Evolutionary conservation across 2,888 invertebrate species (phyloP), one percentile per base, ranked within the genome.

Genomic region (Carpatolechia fugitivella): DNA sequence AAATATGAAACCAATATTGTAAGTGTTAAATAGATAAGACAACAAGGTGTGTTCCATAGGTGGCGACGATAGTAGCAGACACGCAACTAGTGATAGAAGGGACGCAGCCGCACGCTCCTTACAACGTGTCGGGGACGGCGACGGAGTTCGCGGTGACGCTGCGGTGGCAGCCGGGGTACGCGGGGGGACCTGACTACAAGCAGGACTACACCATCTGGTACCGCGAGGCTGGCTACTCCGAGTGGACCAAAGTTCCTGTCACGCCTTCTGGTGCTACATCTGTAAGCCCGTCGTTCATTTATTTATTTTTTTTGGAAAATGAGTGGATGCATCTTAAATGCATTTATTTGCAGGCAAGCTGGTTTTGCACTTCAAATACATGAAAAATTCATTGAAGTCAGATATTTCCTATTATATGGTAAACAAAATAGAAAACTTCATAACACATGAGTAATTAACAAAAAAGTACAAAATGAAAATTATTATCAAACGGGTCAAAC

Each of bases 181-280:
- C 97, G 71, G 98, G 98, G 47, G 98, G 98, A 20, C 96, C 97
- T 11, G 97, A 97, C 89, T 97, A 97, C 89, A 96, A 97, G 80
- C 98, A 98, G 82, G 96, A 97, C 83, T 98, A 98, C 85, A 96
- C 97, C 63, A 95, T 98, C 73, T 98, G 98, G 98, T 97, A 97
- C 85, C 92, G 97, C 55, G 96, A 97, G 85, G 94, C 95, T 0
- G 97, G 97, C 56, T 94, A 94, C 68, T 93, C 95, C 33, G 96
- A 97, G 70, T 98, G 98, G 98, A 95, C 95, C 63, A 97, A 97
- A 60, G 96, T 98, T 70, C 96, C 97, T 11, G 98, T 99, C 52
- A 96, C 96, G 46, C 98, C 98, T 1, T 95, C 97, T 54, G 97
- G 97, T 63, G 95, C 96, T 76, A 98, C 98, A 18, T 78, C 78